Evolutionary conservation across 2,888 invertebrate genomes (phyloP).

Genomic region (Schizotus pectinicornis): DNA sequence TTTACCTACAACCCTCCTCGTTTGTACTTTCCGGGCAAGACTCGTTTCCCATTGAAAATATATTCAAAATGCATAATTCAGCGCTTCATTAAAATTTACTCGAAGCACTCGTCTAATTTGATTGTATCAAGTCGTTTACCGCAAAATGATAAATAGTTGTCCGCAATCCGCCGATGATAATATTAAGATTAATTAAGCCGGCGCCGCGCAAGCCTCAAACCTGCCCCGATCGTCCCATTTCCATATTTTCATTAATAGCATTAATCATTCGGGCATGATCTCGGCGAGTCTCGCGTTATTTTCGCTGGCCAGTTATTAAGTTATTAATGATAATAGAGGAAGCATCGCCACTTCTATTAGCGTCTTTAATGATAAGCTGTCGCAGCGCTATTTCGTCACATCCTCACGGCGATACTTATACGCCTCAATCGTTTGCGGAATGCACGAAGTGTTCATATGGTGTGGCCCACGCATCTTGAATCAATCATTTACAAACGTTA

Average conservation of each 20-base stretch:
- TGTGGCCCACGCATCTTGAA: slow-evolving; percentile 28
- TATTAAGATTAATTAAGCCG: slow-evolving; percentile 19
- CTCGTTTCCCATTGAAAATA: too few relatives aligned
- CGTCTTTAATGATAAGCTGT: slow-evolving; percentile 24
- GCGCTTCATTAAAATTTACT: slow-evolving; percentile 17
- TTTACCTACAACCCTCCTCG: too few relatives aligned
- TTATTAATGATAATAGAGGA: slow-evolving; percentile 7
- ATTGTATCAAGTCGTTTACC: slow-evolving; percentile 20
- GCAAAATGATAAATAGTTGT: slow-evolving; percentile 15
- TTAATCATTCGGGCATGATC: background rate
- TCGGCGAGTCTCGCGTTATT: background rate
- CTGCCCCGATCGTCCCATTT: slow-evolving; percentile 7
- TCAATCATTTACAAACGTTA: slow-evolving; percentile 23
- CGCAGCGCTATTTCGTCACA: slow-evolving; percentile 29
- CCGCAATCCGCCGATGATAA: slow-evolving; percentile 17
- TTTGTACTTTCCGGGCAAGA: too few relatives aligned
- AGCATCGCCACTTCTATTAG: slow-evolving; percentile 1
- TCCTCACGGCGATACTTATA: slow-evolving; percentile 20
- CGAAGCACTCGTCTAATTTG: slow-evolving; percentile 10
- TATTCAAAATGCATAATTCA: too few relatives aligned
- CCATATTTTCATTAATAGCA: slow-evolving; percentile 10
- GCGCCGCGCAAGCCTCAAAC: slow-evolving; percentile 1
- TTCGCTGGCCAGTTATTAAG: slow-evolving; percentile 1
- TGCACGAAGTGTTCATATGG: slow-evolving; percentile 27
- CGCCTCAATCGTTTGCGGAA: slow-evolving; percentile 25